A percentile compares a stretch with the other conserved stretches of the same genome.
Evolutionary conservation across 2,113 vertebrate species (phyloP).

Genomic region (Pongo abelii): DNA sequence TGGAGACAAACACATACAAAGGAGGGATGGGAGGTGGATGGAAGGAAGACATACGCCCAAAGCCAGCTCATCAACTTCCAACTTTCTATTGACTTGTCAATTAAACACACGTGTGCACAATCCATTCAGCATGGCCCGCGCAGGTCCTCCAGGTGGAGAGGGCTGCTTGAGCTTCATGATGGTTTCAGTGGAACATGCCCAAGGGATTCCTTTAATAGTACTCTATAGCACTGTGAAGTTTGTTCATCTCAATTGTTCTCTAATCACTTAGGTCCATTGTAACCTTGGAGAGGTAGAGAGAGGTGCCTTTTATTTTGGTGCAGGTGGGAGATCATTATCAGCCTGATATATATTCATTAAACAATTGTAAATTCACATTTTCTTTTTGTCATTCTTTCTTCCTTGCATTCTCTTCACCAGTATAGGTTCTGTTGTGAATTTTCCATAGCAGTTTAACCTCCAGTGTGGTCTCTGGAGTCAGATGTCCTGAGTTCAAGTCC

Average conservation of each 20-base stretch:
- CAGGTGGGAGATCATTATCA: background rate
- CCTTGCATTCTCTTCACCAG: background rate
- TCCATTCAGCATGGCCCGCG: background rate
- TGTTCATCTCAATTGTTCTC: background rate
- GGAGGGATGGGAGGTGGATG: background rate
- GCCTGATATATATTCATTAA: background rate
- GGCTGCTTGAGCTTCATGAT: background rate
- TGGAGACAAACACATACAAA: background rate
- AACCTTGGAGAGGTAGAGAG: background rate
- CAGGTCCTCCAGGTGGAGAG: background rate
- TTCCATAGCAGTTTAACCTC: background rate
- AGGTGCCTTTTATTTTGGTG: background rate
- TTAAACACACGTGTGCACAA: background rate
- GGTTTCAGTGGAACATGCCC: background rate
- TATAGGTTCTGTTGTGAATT: background rate
- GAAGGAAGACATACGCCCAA: background rate
- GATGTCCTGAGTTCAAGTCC: background rate
- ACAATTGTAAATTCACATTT: background rate
- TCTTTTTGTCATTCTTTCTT: background rate
- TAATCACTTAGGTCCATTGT: background rate
- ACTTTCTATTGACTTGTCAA: background rate
- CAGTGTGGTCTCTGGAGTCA: background rate
- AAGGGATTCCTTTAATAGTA: background rate
- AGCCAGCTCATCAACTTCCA: background rate
- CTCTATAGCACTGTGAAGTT: background rate